These are phyloP conservation scores for Cephus sareptanus DNA, from an alignment of 2,888 invertebrate genomes.

Conservation along the genomic window DNA sequence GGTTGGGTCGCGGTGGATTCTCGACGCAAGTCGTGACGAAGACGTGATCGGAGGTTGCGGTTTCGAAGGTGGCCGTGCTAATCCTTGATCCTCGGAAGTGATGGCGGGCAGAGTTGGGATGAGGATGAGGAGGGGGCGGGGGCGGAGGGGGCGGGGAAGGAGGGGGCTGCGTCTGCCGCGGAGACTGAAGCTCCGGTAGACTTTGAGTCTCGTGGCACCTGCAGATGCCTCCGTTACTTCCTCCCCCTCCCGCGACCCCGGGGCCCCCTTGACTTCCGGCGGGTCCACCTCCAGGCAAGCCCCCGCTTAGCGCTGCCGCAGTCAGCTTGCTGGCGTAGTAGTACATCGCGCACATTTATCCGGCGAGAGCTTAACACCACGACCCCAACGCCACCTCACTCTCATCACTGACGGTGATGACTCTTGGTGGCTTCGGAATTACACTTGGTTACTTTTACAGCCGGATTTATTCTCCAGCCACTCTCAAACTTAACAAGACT, in stretches of 20 bases:
- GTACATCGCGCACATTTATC: slow-evolving; percentile 73
- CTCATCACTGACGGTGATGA: slow-evolving; percentile 61
- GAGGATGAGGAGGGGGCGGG: slow-evolving; percentile 27
- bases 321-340: slow-evolving; percentile 78
- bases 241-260: slow-evolving; percentile 33
- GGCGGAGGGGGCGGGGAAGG: slow-evolving; percentile 20
- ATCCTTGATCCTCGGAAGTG: slow-evolving; percentile 25
- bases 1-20: slow-evolving; percentile 48
- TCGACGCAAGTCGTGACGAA: slow-evolving; percentile 50
- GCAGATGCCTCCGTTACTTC: slow-evolving; percentile 29
- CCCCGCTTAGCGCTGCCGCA: slow-evolving; percentile 73
- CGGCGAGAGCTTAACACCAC: slow-evolving; percentile 62
- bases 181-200: slow-evolving; percentile 27
- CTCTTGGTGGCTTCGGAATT: slow-evolving; percentile 20
- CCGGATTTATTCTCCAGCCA: no score
- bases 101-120: background rate
- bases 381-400: slow-evolving; percentile 60
- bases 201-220: slow-evolving; percentile 55
- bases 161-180: slow-evolving; percentile 25
- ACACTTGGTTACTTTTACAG: no score
- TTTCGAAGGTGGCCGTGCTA: slow-evolving; percentile 30
- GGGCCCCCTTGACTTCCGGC: slow-evolving; percentile 63
- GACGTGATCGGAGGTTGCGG: slow-evolving; percentile 51
- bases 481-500: no score
- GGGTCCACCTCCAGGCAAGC: slow-evolving; percentile 68